Evolutionary conservation across 2,888 invertebrate species (phyloP).

Genomic region (Morpho deidamia): DNA sequence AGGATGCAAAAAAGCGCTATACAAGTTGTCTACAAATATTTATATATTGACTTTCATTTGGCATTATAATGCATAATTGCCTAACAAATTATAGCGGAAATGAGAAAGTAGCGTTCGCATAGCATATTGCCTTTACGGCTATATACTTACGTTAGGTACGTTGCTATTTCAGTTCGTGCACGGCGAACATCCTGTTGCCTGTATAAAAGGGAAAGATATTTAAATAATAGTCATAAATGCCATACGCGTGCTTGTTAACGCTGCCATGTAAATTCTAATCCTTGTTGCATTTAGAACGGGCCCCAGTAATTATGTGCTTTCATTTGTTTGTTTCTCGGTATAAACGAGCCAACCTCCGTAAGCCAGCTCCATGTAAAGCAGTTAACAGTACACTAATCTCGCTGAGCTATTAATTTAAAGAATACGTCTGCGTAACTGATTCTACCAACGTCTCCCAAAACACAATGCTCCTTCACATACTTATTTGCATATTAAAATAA

Average conservation of each 20-base stretch:
- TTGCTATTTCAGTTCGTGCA: constrained; percentile 22
- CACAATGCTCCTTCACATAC: constrained; percentile 72
- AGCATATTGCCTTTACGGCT: no score
- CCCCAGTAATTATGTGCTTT: constrained; percentile 78
- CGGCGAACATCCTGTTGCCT: constrained; percentile 32
- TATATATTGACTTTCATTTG: no score
- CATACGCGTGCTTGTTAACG: constrained; percentile 71
- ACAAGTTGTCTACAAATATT: no score
- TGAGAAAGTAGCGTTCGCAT: no score
- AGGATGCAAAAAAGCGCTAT: no score
- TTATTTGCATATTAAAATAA: constrained; percentile 79
- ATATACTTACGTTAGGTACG: no score
- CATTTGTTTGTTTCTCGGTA: constrained; percentile 73
- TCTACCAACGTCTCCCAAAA: constrained; percentile 59
- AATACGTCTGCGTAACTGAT: constrained; percentile 74
- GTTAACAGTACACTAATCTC: constrained; percentile 77
- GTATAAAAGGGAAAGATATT: constrained; percentile 39
- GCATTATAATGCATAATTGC: no score
- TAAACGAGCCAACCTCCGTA: constrained; percentile 65
- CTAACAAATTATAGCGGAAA: no score
- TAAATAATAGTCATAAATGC: constrained; percentile 72
- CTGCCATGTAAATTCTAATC: constrained; percentile 74
- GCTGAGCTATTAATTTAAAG: constrained; percentile 75
- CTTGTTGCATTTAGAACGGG: constrained; percentile 75
- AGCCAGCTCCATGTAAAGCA: constrained; percentile 74